phyloP scores from a whole-genome alignment of 2,797 vertebrate genomes.

The Pseudochaenichthys georgianus region DNA sequence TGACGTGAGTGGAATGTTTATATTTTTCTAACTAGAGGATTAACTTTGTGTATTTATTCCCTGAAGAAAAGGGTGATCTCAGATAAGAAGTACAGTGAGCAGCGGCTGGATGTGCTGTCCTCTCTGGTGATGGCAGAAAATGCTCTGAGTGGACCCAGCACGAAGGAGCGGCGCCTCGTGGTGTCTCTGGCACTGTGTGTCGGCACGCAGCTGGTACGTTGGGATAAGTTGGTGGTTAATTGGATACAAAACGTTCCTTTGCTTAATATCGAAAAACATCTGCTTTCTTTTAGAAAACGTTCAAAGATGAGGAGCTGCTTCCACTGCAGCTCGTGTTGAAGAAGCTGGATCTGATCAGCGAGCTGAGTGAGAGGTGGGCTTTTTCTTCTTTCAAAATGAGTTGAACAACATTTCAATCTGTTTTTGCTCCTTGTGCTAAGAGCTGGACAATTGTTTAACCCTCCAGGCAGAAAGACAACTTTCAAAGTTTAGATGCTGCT shows the following conservation, averaged over 20 bases:
- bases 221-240: neutral
- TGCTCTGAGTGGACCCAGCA: conserved; percentile 94
- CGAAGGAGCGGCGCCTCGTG: conserved; percentile 93
- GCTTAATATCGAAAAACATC: conserved; percentile 6
- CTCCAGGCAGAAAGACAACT: neutral
- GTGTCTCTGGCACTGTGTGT: conserved; percentile 94
- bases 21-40: neutral
- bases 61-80: conserved; percentile 97
- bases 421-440: neutral
- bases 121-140: conserved; percentile 96
- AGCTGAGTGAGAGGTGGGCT: conserved; percentile 91
- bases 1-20: neutral
- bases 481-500: neutral
- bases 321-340: conserved; percentile 95
- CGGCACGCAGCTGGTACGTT: conserved; percentile 94
- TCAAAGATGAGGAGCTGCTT: conserved; percentile 96
- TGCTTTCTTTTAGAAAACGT: conserved; percentile 89
- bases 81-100: conserved; percentile 99
- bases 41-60: conserved; percentile 31
- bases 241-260: neutral
- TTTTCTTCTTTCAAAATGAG: neutral
- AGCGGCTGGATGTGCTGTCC: conserved; percentile 96
- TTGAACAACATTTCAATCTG: neutral
- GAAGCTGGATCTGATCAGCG: conserved; percentile 96
- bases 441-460: conserved; percentile 7